Conservation (phyloP, 1,140 invertebrate species). For the Drosophila ambigua region DNA sequence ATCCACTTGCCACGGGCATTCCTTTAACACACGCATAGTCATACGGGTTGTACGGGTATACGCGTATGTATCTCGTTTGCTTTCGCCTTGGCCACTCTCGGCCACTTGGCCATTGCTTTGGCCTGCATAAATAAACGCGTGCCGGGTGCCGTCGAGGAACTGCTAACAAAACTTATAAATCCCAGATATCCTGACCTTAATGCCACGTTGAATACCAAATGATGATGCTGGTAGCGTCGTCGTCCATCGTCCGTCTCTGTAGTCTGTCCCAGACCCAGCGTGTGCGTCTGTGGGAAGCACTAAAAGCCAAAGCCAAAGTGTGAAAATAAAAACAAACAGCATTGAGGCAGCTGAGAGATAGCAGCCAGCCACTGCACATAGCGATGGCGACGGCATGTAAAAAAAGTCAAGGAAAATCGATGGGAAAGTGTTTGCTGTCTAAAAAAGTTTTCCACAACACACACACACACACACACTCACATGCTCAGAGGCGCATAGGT, state of each 20-base stretch:
- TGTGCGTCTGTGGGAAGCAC: slow-evolving; percentile 21
- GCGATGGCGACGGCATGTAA: neutral
- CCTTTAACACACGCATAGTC: neutral
- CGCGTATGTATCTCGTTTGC: neutral
- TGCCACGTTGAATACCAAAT: slow-evolving; percentile 78
- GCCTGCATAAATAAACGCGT: slow-evolving; percentile 67
- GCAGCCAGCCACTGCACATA: slow-evolving; percentile 25
- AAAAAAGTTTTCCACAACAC: slow-evolving; percentile 53
- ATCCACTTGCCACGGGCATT: slow-evolving; percentile 12
- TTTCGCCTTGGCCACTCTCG: neutral
- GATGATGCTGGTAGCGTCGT: slow-evolving; percentile 52
- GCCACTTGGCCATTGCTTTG: slow-evolving; percentile 35
- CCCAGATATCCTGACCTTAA: slow-evolving; percentile 82
- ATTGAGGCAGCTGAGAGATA: slow-evolving; percentile 54
- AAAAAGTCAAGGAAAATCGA: slow-evolving; percentile 62
- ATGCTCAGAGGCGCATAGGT: slow-evolving; percentile 43
- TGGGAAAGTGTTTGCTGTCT: slow-evolving; percentile 71
- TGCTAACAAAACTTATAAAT: slow-evolving; percentile 81
- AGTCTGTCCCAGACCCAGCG: slow-evolving; percentile 14
- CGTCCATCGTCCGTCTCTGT: neutral
- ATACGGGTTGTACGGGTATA: too few species aligned
- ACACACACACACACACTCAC: slow-evolving; percentile 15
- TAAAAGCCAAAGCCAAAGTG: slow-evolving; percentile 56
- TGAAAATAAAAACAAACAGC: slow-evolving; percentile 72
- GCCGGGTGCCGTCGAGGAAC: slow-evolving; percentile 40